Base-by-base conservation (phyloP, 2,888 invertebrate genomes). In the Eilema griseolum region DNA sequence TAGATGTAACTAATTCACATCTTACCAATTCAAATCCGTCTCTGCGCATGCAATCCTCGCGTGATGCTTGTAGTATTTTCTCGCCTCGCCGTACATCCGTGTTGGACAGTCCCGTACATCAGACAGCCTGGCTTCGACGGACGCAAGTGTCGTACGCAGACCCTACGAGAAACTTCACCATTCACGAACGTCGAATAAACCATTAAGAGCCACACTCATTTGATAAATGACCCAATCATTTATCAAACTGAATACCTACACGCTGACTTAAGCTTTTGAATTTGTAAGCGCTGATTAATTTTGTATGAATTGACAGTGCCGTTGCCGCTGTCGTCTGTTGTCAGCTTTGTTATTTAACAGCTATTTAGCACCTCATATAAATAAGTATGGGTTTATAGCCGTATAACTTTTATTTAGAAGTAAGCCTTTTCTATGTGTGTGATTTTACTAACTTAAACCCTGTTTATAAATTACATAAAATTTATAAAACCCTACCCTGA, bases 61-160 rank as follows among this genome's bases (percentile, higher is more conserved):
- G 74, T 83, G 80, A 72, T 81, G 37, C 71, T 67, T 37, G 82
- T 84, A 85, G 87, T 89, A 89, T 88, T 86, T 89, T 86, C 87
- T 86, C 85, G 85, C 85, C 80, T 78, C 75, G 82, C 83, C 85
- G 87, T 90, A 89, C 88, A 89, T 90, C 86, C 85, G 76, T 78
- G 74, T 76, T 75, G 33, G 85, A 84, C 85, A 83, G 83, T 73
- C 77, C 80, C 84, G 85, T 88, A 85, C 82, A 85, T 88, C 86
- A 87, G 87, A 78, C 80, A 82, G 83, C 79, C 78, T 77, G 70
- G 75, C 81, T 78, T 66, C 76, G 73, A 72, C 63, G 61, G 68
- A 81, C 67, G 68, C 28, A 4, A 5, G 3, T 3, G 5, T 5
- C 80, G 62, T 24, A 64, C 28, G 52, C 28, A 52, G n/a, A 52